phyloP scores from a whole-genome alignment of 30 jellyfish, hydroid and myxozoan species.

The Aurelia sp. region DNA sequence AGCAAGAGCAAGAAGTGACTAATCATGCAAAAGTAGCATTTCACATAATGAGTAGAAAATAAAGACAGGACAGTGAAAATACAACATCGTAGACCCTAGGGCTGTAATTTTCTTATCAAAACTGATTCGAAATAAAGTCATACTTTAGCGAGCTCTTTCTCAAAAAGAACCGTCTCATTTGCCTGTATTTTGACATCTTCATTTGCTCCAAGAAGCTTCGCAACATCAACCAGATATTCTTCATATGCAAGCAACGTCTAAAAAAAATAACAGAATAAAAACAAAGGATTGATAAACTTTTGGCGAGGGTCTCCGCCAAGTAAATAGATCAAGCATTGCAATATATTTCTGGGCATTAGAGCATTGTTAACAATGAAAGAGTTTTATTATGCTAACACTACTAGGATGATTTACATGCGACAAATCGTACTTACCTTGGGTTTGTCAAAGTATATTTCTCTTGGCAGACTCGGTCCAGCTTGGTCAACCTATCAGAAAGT shows the following conservation, averaged over 20 bases:
- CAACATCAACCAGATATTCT: conserved; percentile 92
- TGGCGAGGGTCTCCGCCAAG: no score
- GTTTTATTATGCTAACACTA: no score
- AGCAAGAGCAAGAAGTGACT: no score
- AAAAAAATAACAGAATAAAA: neutral
- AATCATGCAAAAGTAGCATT: no score
- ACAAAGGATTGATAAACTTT: neutral
- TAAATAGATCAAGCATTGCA: no score
- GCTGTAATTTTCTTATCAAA: no score
- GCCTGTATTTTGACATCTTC: conserved; percentile 85
- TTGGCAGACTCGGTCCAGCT: conserved; percentile 99
- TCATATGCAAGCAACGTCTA: conserved; percentile 90
- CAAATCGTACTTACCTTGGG: conserved; percentile 65
- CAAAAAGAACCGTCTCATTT: conserved; percentile 92
- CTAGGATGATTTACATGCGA: neutral
- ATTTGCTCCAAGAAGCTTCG: conserved; percentile 86
- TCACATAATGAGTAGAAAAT: no score
- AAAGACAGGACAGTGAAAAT: no score
- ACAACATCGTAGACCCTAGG: no score
- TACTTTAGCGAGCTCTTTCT: conserved; percentile 93
- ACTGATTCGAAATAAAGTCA: neutral
- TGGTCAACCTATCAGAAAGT: conserved; percentile 81
- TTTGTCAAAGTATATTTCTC: conserved; percentile 82
- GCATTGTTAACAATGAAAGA: no score
- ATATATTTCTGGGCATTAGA: no score